A percentile compares a stretch with the other conserved stretches of the same genome.
Conservation (phyloP, 2,797 vertebrate genomes). For the Tapera naevia region DNA sequence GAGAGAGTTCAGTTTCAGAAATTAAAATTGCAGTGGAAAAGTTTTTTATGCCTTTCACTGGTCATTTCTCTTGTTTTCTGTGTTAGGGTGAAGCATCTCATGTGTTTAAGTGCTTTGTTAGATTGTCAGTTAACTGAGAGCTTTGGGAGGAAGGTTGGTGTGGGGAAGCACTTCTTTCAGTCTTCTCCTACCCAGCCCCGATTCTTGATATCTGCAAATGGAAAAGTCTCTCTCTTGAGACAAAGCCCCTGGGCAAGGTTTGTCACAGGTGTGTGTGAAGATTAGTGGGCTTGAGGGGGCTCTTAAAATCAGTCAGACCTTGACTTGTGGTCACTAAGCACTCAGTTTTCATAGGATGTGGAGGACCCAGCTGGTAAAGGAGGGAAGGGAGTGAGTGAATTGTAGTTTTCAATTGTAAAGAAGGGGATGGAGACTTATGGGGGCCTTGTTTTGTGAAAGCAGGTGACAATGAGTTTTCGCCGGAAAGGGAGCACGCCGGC, state of each 20-base stretch:
- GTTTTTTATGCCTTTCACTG: neutral
- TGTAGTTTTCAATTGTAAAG: neutral
- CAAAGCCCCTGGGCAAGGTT: neutral
- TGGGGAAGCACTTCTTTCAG: neutral
- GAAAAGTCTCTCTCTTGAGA: neutral
- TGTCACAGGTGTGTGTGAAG: neutral
- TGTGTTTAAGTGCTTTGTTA: neutral
- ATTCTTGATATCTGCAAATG: neutral
- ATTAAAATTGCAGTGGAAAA: neutral
- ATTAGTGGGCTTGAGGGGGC: neutral
- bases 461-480: constrained; percentile 93
- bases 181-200: neutral
- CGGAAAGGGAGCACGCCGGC: constrained; percentile 89
- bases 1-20: neutral
- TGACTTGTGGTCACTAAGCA: neutral
- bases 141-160: neutral
- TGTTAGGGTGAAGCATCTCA: neutral
- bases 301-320: neutral
- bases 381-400: neutral
- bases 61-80: neutral
- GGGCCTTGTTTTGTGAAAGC: constrained; percentile 65
- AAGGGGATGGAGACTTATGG: constrained; percentile 36
- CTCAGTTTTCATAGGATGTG: neutral
- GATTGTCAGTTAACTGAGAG: neutral
- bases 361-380: neutral